Evolutionary conservation across 2,888 invertebrate genomes (phyloP).

Genomic region (Sipha maydis): DNA sequence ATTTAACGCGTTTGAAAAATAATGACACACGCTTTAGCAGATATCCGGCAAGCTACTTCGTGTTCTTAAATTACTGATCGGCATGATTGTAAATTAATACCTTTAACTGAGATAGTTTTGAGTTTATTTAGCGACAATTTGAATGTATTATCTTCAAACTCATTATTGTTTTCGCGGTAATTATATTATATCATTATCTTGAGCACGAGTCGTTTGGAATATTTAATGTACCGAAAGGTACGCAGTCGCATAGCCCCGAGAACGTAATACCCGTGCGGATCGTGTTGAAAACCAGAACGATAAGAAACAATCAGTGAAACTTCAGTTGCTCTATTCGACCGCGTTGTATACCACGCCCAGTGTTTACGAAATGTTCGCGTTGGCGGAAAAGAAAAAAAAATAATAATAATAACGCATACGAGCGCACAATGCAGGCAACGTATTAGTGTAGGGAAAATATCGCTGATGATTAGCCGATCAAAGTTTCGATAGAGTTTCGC

Average conservation of each 20-base stretch:
- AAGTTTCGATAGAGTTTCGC: background rate
- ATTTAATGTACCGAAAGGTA: constrained; percentile 39
- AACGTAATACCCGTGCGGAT: background rate
- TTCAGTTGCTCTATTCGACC: background rate
- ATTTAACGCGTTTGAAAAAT: background rate
- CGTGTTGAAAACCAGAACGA: no score
- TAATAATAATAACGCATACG: background rate
- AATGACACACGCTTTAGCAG: no score
- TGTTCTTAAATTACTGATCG: no score
- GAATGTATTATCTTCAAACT: background rate
- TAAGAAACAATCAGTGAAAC: background rate
- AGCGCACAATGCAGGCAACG: no score
- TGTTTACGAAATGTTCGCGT: background rate
- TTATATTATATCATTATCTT: constrained; percentile 24
- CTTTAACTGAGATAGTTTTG: background rate
- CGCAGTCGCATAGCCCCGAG: background rate
- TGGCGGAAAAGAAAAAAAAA: background rate
- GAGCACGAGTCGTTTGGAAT: constrained; percentile 18
- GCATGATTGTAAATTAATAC: background rate
- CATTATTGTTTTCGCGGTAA: background rate
- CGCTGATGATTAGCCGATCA: background rate
- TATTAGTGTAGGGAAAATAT: background rate
- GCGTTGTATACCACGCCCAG: background rate
- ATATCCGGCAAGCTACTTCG: background rate
- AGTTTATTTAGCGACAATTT: background rate